Evolutionary conservation across 2,888 invertebrate genomes (phyloP).

Genomic region (Apodemia mormo): DNA sequence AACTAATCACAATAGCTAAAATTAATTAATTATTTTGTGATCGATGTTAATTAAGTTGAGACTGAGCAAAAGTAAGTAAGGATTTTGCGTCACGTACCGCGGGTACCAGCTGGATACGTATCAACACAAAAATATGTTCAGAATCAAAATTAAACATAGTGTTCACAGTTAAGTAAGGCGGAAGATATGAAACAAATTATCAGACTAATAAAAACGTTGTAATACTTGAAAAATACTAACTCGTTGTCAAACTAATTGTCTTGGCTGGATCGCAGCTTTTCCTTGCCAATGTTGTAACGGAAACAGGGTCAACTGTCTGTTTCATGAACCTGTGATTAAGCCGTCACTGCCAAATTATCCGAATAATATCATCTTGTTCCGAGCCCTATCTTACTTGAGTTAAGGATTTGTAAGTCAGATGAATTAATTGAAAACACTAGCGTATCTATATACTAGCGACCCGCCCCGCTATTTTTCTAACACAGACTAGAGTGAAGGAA

Average conservation of each 20-base stretch:
- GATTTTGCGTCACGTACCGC: neutral
- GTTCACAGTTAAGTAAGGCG: neutral
- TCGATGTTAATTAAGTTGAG: too few relatives aligned
- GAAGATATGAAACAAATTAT: neutral
- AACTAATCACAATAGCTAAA: too few relatives aligned
- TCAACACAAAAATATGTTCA: neutral
- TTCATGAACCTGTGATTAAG: conserved; percentile 48
- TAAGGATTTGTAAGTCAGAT: neutral
- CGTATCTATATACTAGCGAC: too few relatives aligned
- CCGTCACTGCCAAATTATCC: conserved; percentile 50
- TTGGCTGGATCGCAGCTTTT: conserved; percentile 38
- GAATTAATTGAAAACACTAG: too few relatives aligned
- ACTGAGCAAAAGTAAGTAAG: too few relatives aligned
- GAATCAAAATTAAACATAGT: neutral
- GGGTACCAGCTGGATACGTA: neutral
- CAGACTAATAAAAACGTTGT: conserved; percentile 11
- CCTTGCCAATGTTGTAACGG: conserved; percentile 42
- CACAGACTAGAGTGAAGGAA: too few relatives aligned
- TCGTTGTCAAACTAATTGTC: conserved; percentile 29
- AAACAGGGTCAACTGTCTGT: conserved; percentile 45
- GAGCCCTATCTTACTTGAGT: neutral
- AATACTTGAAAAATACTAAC: conserved; percentile 16
- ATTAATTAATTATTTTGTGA: too few relatives aligned
- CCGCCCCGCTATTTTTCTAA: too few relatives aligned
- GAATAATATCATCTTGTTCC: conserved; percentile 37